Evolutionary conservation across 2,888 invertebrate genomes (phyloP), one percentile per base, ranked within the genome.

Genomic region (Dusona sp.): DNA sequence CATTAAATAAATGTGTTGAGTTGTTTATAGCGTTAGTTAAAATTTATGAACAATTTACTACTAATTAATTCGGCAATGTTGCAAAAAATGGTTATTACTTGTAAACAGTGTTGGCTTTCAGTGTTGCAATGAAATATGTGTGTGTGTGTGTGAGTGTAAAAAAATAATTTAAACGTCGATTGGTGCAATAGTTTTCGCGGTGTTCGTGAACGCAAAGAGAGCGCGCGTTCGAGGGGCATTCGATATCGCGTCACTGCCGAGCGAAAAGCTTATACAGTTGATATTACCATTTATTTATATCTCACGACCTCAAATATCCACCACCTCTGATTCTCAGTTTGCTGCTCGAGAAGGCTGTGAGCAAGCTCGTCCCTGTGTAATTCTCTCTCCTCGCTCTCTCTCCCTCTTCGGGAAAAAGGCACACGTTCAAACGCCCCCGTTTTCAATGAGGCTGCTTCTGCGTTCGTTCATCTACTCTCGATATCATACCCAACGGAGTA

Each of bases 221-320:
- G 25, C 29, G 57, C 45, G 54, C 48, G 42, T 67, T 54, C 67
- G 74, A 80, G 74, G 45, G 29, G 65, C 48, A 70, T 84, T 74
- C 54, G 78, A 80, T 80, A 84, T 75, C 84, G 79, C 74, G 57
- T 82, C 45, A 67, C 57, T 42, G 33, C 57, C 75, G 65, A 82
- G 83, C 85, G 79, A 80, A 81, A 77, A 74, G 54, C 75, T 79
- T 72, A 70, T 83, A 83, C 90, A 92, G 92, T 92, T 92, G 92
- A 92, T 93, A 93, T 92, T 93, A 92, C 90, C 92, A 92, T 92
- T 93, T 92, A 93, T 92, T 93, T 93, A 93, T 93, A 93, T 91
- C 93, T 90, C 90, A 89, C 92, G 92, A 92, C 93, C 93, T 93
- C 92, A 93, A 93, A 93, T 90, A 91, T 91, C 90, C 89, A 90